Percentiles rank a stretch among this genome's conserved stretches.
Evolutionary conservation across 2,113 vertebrate genomes (phyloP).

Genomic region (Eptesicus fuscus): DNA sequence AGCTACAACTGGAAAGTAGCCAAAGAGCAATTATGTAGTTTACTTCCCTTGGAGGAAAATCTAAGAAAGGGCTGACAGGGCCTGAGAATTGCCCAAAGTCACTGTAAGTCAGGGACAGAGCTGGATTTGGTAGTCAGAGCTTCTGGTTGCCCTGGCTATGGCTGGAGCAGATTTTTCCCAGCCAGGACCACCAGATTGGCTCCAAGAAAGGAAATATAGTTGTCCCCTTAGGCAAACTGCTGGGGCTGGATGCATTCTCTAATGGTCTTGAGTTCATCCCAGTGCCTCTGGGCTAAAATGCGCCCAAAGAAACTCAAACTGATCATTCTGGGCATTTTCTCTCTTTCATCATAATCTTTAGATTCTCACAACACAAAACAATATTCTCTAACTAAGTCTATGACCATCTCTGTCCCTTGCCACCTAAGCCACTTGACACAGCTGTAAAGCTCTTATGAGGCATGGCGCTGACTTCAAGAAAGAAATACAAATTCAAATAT

Average conservation of each 20-base stretch:
- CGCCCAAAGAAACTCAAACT: neutral
- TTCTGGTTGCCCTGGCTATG: neutral
- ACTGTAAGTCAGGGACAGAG: neutral
- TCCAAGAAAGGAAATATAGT: neutral
- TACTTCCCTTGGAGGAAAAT: neutral
- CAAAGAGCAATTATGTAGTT: neutral
- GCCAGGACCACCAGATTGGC: neutral
- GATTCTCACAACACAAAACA: neutral
- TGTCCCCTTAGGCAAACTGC: neutral
- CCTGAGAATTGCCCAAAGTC: neutral
- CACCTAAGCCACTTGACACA: neutral
- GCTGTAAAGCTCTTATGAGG: neutral
- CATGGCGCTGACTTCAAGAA: neutral
- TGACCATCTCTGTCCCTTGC: neutral
- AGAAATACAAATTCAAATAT: neutral
- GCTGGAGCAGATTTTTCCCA: neutral
- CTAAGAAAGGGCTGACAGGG: neutral
- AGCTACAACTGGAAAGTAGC: neutral
- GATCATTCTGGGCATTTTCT: neutral
- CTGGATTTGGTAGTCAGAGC: constrained; percentile 9
- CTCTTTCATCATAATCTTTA: neutral
- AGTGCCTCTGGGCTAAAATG: neutral
- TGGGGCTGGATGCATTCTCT: neutral
- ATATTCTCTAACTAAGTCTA: neutral
- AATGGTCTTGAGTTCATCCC: neutral